Conservation (phyloP, 2,888 invertebrate genomes). For the Drosophila gaucha region DNA sequence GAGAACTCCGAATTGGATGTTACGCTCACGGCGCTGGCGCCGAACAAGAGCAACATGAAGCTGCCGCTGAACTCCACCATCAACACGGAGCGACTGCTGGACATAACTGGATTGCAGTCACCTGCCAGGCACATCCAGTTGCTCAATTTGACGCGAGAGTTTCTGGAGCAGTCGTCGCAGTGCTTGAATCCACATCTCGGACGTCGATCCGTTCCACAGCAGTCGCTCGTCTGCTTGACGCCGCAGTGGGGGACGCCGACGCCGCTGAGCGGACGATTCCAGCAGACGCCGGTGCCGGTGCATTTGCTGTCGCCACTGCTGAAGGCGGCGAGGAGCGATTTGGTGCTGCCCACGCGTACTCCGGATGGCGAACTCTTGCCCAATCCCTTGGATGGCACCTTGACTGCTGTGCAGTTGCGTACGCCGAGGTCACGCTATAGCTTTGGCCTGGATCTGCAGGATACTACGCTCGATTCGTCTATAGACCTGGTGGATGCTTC, state of each 20-base stretch:
- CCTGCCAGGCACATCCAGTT: slow-evolving; percentile 75
- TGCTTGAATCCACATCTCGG: slow-evolving; percentile 8
- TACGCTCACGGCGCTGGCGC: slow-evolving; percentile 69
- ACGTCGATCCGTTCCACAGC: slow-evolving; percentile 47
- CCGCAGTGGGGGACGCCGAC: slow-evolving; percentile 71
- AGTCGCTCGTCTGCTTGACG: slow-evolving; percentile 78
- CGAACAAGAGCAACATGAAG: slow-evolving; percentile 81
- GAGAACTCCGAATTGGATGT: slow-evolving; percentile 62
- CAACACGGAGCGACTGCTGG: slow-evolving; percentile 80
- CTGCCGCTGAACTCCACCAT: slow-evolving; percentile 82
- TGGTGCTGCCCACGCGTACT: slow-evolving; percentile 77
- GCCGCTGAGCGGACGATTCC: slow-evolving; percentile 58
- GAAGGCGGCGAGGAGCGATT: slow-evolving; percentile 78
- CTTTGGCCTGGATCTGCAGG: slow-evolving; percentile 84
- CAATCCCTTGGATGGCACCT: slow-evolving; percentile 54
- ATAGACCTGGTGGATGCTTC: slow-evolving; percentile 84
- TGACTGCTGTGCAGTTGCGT: slow-evolving; percentile 26
- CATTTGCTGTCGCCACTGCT: slow-evolving; percentile 66
- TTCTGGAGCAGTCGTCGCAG: slow-evolving; percentile 62
- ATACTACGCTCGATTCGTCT: slow-evolving; percentile 83
- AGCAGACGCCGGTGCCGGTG: slow-evolving; percentile 60
- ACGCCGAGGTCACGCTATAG: slow-evolving; percentile 76
- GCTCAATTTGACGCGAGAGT: slow-evolving; percentile 80
- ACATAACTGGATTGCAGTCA: slow-evolving; percentile 69
- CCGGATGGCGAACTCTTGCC: slow-evolving; percentile 65